Conservation (phyloP, 2,797 vertebrate species). For the Acipenser ruthenus region DNA sequence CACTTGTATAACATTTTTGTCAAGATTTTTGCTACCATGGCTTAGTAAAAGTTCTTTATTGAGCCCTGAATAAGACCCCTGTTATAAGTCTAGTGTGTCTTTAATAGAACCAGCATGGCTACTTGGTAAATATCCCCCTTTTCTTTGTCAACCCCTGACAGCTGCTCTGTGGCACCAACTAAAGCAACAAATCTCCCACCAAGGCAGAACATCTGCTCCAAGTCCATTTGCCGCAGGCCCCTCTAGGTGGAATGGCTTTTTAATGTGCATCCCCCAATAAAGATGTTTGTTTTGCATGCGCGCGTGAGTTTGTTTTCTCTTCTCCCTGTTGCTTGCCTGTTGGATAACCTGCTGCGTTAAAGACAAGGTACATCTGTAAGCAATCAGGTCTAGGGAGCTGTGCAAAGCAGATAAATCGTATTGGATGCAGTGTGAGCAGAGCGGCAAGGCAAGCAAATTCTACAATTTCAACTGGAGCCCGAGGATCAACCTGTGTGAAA, state of each 20-base stretch:
- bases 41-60: background rate
- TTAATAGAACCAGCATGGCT: background rate
- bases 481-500: too few relatives aligned
- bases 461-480: too few relatives aligned
- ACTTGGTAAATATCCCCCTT: background rate
- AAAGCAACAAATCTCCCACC: slow-evolving; percentile 37
- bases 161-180: slow-evolving; percentile 16
- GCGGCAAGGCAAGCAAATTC: too few relatives aligned
- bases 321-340: slow-evolving; percentile 37
- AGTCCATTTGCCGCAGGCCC: slow-evolving; percentile 63
- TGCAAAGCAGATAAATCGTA: background rate
- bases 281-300: slow-evolving; percentile 53
- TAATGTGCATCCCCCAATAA: slow-evolving; percentile 59
- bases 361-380: slow-evolving; percentile 48
- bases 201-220: slow-evolving; percentile 69
- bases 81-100: background rate
- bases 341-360: slow-evolving; percentile 45
- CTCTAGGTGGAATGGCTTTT: slow-evolving; percentile 63
- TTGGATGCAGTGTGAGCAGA: too few relatives aligned
- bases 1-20: too few relatives aligned
- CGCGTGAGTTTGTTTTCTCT: background rate
- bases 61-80: background rate
- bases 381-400: background rate
- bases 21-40: background rate
- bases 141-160: slow-evolving; percentile 1